Evolutionary conservation across 2,888 invertebrate species (phyloP).

Genomic region (Apotomis capreana): DNA sequence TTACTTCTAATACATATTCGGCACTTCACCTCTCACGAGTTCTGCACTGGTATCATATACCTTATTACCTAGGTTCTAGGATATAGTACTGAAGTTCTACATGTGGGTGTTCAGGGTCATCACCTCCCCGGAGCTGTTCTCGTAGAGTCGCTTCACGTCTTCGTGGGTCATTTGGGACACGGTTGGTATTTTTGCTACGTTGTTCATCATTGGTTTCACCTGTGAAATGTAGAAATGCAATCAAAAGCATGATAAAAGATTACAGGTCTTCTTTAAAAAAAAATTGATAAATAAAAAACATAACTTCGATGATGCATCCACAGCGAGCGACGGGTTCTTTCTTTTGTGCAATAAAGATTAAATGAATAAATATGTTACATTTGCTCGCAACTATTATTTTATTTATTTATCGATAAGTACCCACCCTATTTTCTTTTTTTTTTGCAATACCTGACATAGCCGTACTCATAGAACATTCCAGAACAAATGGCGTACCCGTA

Average conservation of each 20-base stretch:
- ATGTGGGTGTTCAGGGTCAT: conserved; percentile 71
- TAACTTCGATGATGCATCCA: no score
- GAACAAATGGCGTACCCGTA: no score
- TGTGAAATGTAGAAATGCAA: conserved; percentile 44
- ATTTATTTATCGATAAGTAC: no score
- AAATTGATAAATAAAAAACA: no score
- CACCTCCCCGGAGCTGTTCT: conserved; percentile 65
- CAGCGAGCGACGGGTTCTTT: no score
- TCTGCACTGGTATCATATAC: conserved; percentile 43
- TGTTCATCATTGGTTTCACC: conserved; percentile 69
- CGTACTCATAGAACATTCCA: no score
- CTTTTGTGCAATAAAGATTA: no score
- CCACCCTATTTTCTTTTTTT: no score
- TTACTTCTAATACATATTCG: conserved; percentile 40
- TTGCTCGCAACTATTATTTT: no score
- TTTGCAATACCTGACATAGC: no score
- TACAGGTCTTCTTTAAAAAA: no score
- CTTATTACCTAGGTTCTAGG: conserved; percentile 1
- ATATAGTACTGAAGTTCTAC: conserved; percentile 47
- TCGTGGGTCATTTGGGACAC: conserved; percentile 76
- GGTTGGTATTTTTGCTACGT: conserved; percentile 64
- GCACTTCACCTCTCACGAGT: conserved; percentile 44
- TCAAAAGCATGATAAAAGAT: neutral
- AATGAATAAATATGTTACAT: no score
- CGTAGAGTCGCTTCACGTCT: conserved; percentile 71